Conservation (phyloP, 2,113 vertebrate genomes). For the Tetrax tetrax region DNA sequence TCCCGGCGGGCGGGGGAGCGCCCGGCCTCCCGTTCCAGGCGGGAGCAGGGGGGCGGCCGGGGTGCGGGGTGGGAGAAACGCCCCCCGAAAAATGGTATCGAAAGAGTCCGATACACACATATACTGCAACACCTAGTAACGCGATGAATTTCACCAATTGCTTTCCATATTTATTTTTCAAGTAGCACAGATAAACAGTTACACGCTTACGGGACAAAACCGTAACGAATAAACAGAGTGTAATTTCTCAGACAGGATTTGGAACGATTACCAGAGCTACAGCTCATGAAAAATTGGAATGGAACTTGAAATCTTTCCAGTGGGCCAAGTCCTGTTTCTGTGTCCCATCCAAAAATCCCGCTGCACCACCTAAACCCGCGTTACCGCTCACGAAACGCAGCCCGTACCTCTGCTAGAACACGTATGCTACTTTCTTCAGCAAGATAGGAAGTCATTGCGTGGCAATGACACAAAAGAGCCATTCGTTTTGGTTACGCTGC, state of each 20-base stretch:
- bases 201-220: not conserved
- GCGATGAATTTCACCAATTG: not conserved
- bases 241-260: not conserved
- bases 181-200: too few relatives aligned
- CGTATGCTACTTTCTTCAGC: not conserved
- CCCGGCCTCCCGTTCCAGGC: too few relatives aligned
- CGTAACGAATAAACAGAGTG: not conserved
- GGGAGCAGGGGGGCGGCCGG: too few relatives aligned
- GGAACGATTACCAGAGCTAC: not conserved
- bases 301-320: not conserved
- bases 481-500: not conserved
- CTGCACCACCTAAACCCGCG: not conserved
- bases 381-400: not conserved
- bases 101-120: not conserved
- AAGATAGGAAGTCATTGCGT: accelerated
- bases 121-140: not conserved
- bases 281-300: not conserved
- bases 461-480: not conserved
- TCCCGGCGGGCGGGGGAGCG: too few relatives aligned
- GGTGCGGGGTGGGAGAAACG: too few relatives aligned
- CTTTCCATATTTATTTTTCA: not conserved
- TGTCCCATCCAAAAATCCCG: not conserved
- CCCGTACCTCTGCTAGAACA: not conserved
- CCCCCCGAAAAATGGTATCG: too few relatives aligned
- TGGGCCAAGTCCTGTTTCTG: accelerated